Evolutionary conservation across 2,113 vertebrate species (phyloP).

Genomic region (Mohoua ochrocephala): DNA sequence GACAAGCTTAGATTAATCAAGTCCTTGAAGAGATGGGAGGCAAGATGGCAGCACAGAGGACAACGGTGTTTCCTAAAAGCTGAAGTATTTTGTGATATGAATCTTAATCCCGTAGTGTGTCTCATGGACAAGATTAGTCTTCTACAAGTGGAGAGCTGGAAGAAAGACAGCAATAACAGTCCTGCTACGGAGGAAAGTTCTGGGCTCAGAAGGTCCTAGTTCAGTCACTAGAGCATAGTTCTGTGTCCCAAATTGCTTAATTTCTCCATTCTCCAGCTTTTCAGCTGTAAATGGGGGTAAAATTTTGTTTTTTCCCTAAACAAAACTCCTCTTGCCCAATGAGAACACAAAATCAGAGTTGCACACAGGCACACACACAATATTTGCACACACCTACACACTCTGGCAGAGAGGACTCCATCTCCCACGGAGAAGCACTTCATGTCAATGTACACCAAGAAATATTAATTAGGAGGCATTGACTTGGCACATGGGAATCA

Average conservation of each 20-base stretch:
- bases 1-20: neutral
- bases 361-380: neutral
- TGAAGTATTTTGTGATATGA: neutral
- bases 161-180: neutral
- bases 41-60: neutral
- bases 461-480: neutral
- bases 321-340: neutral
- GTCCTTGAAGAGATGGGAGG: neutral
- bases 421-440: neutral
- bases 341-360: neutral
- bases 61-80: neutral
- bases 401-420: neutral
- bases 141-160: neutral
- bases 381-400: neutral
- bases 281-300: neutral
- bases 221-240: neutral
- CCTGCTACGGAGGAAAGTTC: neutral
- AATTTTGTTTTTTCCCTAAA: neutral
- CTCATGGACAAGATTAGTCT: neutral
- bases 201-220: neutral
- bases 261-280: neutral
- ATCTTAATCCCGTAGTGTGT: neutral
- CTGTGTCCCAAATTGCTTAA: neutral
- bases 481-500: neutral
- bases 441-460: neutral